Conservation (phyloP, 2,888 invertebrate species). For the Napeogenes inachia region DNA sequence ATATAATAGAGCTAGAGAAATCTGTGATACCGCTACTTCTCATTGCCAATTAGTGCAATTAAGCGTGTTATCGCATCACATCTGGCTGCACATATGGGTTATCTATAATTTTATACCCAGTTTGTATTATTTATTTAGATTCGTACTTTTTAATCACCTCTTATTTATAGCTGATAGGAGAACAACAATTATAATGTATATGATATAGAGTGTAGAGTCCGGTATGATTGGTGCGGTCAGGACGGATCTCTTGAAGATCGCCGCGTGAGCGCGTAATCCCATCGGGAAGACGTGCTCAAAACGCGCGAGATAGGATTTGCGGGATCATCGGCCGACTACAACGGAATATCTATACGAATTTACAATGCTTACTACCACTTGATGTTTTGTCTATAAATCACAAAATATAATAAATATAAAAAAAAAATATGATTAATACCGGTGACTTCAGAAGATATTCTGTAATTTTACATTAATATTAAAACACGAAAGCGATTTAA, state of each 20-base stretch:
- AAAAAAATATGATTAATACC: constrained; percentile 27
- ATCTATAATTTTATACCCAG: constrained; percentile 14
- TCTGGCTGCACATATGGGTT: constrained; percentile 36
- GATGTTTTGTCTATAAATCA: neutral
- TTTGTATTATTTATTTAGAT: too few species aligned
- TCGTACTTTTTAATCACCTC: too few species aligned
- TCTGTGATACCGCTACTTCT: constrained; percentile 24
- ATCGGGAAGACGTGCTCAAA: constrained; percentile 59
- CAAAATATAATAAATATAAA: constrained; percentile 25
- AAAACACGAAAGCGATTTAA: constrained; percentile 29
- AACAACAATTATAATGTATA: constrained; percentile 2
- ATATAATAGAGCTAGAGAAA: neutral
- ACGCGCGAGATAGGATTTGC: constrained; percentile 58
- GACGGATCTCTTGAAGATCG: constrained; percentile 47
- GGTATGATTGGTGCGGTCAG: constrained; percentile 53
- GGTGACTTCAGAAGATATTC: constrained; percentile 25
- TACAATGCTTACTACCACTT: constrained; percentile 40
- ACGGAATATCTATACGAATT: constrained; percentile 52
- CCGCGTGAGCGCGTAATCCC: constrained; percentile 55
- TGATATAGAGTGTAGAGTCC: constrained; percentile 34
- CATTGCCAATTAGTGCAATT: constrained; percentile 38
- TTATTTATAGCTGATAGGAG: too few species aligned
- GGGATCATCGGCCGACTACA: constrained; percentile 59
- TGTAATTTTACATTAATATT: constrained; percentile 27
- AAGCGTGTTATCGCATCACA: constrained; percentile 41